phyloP scores from a whole-genome alignment of 2,888 invertebrate genomes.

The Marronus borbonicus region DNA sequence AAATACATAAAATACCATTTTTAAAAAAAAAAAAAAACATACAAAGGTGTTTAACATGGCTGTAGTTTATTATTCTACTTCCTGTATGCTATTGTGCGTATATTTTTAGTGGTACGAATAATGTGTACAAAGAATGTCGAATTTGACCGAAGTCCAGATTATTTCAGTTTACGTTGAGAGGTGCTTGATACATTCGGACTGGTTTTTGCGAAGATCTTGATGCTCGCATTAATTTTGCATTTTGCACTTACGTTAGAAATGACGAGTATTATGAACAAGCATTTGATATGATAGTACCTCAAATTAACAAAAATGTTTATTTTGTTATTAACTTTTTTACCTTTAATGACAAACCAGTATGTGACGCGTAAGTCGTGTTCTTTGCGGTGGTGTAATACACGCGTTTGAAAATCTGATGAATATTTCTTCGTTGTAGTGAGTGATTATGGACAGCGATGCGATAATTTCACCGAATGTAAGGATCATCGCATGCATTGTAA shows the following conservation, averaged over 20 bases:
- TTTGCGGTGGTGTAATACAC: not conserved
- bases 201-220: not conserved
- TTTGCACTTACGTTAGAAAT: not conserved
- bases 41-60: not conserved
- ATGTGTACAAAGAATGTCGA: slow-evolving; percentile 22
- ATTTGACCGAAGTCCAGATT: slow-evolving; percentile 27
- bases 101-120: slow-evolving; percentile 41
- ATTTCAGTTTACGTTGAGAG: slow-evolving; percentile 38
- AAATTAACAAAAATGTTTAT: not conserved
- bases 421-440: slow-evolving; percentile 23
- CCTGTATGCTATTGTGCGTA: not conserved
- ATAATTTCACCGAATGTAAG: slow-evolving; percentile 54
- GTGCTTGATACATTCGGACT: not conserved
- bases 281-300: no score
- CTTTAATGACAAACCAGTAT: slow-evolving; percentile 2
- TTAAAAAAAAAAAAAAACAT: no score
- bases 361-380: slow-evolving; percentile 5
- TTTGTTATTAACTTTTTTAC: slow-evolving; percentile 8
- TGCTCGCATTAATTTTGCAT: not conserved
- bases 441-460: slow-evolving; percentile 54
- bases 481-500: slow-evolving; percentile 55
- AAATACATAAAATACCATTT: no score
- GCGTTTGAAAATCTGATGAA: not conserved
- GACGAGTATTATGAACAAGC: not conserved
- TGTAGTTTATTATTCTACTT: not conserved